A percentile compares a stretch with the other conserved stretches of the same genome.
Conservation (phyloP, 1,140 invertebrate genomes). For the Theocolax elegans region DNA sequence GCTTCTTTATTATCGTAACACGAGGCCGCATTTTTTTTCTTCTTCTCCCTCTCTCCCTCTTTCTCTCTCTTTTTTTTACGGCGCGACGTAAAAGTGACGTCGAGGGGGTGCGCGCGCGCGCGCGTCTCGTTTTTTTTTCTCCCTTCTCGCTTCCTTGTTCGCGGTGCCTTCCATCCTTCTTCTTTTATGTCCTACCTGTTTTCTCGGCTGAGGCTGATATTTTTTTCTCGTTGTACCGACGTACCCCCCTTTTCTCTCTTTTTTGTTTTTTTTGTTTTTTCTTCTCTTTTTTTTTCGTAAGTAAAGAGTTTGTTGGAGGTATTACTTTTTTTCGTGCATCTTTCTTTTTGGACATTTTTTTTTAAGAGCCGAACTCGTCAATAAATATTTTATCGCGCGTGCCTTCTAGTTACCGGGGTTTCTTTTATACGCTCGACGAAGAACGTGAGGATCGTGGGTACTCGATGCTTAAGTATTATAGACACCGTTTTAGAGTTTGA, state of each 20-base stretch:
- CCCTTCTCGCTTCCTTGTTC: neutral
- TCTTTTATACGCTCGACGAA: neutral
- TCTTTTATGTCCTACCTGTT: neutral
- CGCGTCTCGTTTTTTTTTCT: constrained; percentile 5
- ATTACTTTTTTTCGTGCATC: neutral
- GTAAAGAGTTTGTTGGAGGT: no score
- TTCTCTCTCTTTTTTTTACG: no score
- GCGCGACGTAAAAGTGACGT: constrained; percentile 59
- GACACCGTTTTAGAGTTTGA: no score
- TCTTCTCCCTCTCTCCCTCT: no score
- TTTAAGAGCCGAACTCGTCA: neutral
- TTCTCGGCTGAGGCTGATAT: neutral
- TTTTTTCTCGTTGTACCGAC: neutral
- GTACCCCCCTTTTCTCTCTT: neutral
- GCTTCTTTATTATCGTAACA: constrained; percentile 56
- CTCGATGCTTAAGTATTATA: no score
- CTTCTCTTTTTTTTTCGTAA: no score
- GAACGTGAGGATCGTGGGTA: no score
- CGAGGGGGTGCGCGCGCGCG: constrained; percentile 50
- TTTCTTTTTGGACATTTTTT: neutral
- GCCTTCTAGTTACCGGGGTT: neutral
- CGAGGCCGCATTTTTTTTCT: no score
- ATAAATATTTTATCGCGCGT: constrained; percentile 1
- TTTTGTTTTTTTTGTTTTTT: no score
- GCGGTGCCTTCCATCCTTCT: neutral